Evolutionary conservation across 2,113 vertebrate species (phyloP).

Genomic region (Coracopsis vasa): DNA sequence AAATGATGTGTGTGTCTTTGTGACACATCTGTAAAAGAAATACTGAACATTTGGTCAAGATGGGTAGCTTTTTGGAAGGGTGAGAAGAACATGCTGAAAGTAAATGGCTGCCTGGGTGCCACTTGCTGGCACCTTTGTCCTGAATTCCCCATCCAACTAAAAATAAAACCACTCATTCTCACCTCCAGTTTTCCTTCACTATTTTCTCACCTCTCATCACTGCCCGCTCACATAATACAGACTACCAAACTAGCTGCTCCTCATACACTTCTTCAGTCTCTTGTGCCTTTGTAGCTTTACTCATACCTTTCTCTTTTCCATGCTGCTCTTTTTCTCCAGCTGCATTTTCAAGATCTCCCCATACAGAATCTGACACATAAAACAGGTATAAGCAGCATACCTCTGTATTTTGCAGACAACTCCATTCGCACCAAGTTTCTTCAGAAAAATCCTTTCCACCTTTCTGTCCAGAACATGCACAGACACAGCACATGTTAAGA

Average conservation of each 20-base stretch:
- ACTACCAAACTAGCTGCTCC: not conserved
- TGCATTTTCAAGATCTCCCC: not conserved
- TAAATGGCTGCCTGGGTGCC: not conserved
- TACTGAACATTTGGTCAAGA: not conserved
- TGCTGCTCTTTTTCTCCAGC: not conserved
- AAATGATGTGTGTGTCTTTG: not conserved
- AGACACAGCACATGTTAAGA: not conserved
- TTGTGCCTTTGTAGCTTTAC: not conserved
- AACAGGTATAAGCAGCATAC: not conserved
- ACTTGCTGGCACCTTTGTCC: not conserved
- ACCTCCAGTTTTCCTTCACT: not conserved
- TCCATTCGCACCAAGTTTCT: not conserved
- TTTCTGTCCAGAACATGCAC: not conserved
- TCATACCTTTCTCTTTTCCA: not conserved
- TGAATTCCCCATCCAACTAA: slow-evolving; percentile 1
- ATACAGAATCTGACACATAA: not conserved
- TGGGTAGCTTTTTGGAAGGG: not conserved
- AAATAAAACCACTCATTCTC: not conserved
- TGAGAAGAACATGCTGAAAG: not conserved
- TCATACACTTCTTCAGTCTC: not conserved
- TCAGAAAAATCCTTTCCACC: not conserved
- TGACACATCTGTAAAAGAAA: not conserved
- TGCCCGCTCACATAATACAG: not conserved
- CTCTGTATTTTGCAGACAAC: not conserved
- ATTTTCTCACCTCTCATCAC: not conserved